Conservation (phyloP, 2,888 invertebrate species). For the Nemoura dubitans region DNA sequence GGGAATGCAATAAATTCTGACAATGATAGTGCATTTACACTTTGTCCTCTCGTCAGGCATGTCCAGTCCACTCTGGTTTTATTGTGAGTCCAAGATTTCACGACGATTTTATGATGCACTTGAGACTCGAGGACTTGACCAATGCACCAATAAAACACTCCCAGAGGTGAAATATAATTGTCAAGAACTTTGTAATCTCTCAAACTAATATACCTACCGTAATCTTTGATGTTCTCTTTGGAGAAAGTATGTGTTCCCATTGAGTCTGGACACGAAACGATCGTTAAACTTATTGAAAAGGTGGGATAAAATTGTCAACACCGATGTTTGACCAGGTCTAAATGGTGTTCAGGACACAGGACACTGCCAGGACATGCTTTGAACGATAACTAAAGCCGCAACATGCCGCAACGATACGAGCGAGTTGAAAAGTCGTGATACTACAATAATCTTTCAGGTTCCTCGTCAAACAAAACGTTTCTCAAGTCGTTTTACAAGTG, state of each 20-base stretch:
- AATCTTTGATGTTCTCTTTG: not conserved
- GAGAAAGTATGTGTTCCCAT: not conserved
- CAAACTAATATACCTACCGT: not conserved
- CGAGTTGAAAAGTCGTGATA: too few relatives aligned
- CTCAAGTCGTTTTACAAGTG: not conserved
- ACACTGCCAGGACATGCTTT: not conserved
- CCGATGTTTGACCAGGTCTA: not conserved
- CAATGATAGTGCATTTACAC: not conserved
- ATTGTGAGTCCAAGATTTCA: not conserved
- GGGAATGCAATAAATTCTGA: not conserved
- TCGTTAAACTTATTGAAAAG: not conserved
- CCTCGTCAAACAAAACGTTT: not conserved
- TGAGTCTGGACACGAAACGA: not conserved
- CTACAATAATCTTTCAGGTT: too few relatives aligned
- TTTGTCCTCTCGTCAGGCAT: not conserved
- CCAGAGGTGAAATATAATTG: conserved; percentile 15
- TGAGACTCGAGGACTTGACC: not conserved
- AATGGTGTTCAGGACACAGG: not conserved
- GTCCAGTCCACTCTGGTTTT: not conserved
- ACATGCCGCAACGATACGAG: not conserved
- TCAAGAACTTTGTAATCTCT: conserved; percentile 16
- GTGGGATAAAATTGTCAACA: not conserved
- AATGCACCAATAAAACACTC: conserved; percentile 1
- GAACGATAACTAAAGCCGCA: not conserved
- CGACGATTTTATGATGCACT: not conserved